A percentile compares a stretch with the other conserved stretches of the same genome.
Evolutionary conservation across 2,888 invertebrate species (phyloP).

Genomic region (Cinara cedri): DNA sequence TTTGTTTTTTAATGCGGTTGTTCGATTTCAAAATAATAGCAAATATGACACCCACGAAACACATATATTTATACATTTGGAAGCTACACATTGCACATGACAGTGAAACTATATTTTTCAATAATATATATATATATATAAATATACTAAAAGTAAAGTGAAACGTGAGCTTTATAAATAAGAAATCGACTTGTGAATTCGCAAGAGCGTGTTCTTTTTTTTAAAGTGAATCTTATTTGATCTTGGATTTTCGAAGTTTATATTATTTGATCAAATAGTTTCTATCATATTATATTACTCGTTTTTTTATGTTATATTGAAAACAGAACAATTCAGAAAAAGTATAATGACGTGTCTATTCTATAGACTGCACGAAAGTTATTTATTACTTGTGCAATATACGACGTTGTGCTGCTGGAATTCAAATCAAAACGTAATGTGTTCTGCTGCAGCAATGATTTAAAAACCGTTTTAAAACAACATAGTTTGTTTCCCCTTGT

Average conservation of each 20-base stretch:
- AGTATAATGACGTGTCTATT: not conserved
- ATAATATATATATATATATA: not conserved
- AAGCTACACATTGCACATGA: too few relatives aligned
- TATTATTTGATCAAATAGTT: not conserved
- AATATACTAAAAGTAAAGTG: too few relatives aligned
- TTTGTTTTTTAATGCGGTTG: too few relatives aligned
- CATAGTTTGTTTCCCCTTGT: not conserved
- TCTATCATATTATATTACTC: too few relatives aligned
- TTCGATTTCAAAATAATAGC: too few relatives aligned
- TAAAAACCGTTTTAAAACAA: conserved; percentile 19
- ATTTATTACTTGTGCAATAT: not conserved
- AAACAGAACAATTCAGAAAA: not conserved
- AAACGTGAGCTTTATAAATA: too few relatives aligned
- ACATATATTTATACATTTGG: too few relatives aligned
- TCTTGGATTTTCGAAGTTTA: not conserved
- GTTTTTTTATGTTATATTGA: not conserved
- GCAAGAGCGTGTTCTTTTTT: too few relatives aligned
- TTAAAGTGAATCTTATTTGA: too few relatives aligned
- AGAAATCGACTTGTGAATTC: too few relatives aligned
- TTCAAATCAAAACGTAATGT: not conserved
- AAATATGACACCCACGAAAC: too few relatives aligned
- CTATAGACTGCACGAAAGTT: not conserved
- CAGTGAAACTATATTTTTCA: too few relatives aligned
- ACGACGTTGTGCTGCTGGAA: not conserved
- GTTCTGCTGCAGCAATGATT: not conserved